Evolutionary conservation across 2,797 vertebrate species (phyloP).

Genomic region (Hippopotamyrus pictus): DNA sequence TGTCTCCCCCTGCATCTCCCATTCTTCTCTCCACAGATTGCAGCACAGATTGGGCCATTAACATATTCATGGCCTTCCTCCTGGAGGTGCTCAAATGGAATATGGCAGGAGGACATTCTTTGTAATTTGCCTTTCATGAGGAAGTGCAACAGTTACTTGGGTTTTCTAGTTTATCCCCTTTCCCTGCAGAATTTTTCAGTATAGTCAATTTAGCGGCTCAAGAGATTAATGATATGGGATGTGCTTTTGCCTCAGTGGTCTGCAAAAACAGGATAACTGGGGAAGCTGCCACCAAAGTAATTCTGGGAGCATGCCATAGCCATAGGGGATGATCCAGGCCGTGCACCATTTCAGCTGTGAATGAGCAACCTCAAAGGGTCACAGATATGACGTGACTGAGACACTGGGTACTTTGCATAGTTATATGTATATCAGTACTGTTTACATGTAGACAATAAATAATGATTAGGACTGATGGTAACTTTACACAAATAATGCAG

Average conservation of each 20-base stretch:
- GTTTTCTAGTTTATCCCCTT: slow-evolving; percentile 12
- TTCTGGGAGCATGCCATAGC: background rate
- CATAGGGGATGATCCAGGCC: background rate
- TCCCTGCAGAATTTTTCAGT: background rate
- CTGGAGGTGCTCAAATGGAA: slow-evolving; percentile 31
- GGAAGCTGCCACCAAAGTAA: background rate
- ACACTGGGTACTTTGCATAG: background rate
- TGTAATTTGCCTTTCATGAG: slow-evolving; percentile 30
- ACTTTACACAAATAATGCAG: background rate
- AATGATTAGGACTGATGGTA: background rate
- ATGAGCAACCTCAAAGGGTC: background rate
- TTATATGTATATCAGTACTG: background rate
- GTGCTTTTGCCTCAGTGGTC: background rate
- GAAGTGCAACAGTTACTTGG: slow-evolving; percentile 24
- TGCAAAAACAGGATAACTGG: background rate
- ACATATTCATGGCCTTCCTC: slow-evolving; percentile 36
- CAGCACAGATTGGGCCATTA: slow-evolving; percentile 44
- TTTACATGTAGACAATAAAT: background rate
- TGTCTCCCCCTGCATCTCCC: slow-evolving; percentile 33
- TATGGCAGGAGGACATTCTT: slow-evolving; percentile 34
- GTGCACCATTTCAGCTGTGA: background rate
- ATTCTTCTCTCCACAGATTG: slow-evolving; percentile 41
- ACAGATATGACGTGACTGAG: background rate
- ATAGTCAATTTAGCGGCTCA: background rate
- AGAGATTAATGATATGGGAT: background rate